Conservation (phyloP, 2,113 vertebrate genomes). For the cat (Felis catus) region F.catus_Fca126_mat1.0 CM031415.1:128002001-128002500, state of each 20-base stretch:
- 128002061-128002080: not conserved
- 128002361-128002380: not conserved
- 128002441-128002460: too few species aligned
- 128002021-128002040: not conserved
- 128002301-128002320: not conserved
- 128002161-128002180: not conserved
- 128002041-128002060: not conserved
- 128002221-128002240: not conserved
- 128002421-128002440: not conserved
- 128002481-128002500: too few species aligned
- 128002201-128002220: not conserved
- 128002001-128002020: not conserved
- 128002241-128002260: not conserved
- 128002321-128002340: not conserved
- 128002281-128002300: not conserved
- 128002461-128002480: too few species aligned
- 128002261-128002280: not conserved
- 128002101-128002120: not conserved
- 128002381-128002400: not conserved
- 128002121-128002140: not conserved
- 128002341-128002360: not conserved
- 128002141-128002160: not conserved
- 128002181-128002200: not conserved
- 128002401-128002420: not conserved
- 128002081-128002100: not conserved